Percentiles rank a stretch among this genome's conserved stretches.
phyloP scores from a whole-genome alignment of 2,888 invertebrate species.

The Fissipunctia ypsillon region DNA sequence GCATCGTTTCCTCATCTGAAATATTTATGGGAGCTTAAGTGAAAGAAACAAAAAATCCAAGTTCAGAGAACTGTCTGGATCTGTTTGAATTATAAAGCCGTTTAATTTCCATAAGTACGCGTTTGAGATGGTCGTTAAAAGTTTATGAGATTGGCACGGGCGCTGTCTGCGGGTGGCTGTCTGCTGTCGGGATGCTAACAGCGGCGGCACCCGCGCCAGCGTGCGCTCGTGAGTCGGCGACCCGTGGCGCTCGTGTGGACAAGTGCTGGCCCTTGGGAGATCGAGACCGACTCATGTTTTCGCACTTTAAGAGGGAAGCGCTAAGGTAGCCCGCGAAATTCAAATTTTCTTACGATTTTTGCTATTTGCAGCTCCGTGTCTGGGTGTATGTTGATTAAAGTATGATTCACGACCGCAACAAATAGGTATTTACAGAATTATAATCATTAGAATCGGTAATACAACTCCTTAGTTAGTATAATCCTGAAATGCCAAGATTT shows the following conservation, averaged over 20 bases:
- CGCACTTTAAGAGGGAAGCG: too few species aligned
- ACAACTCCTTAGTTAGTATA: too few species aligned
- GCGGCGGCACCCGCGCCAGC: too few species aligned
- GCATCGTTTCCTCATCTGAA: slow-evolving; percentile 10
- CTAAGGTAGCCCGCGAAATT: too few species aligned
- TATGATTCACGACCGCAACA: too few species aligned
- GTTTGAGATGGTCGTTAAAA: slow-evolving; percentile 46
- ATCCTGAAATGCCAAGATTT: too few species aligned
- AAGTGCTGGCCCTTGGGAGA: neutral
- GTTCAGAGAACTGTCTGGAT: slow-evolving; percentile 24
- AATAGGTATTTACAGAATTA: too few species aligned
- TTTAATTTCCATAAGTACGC: slow-evolving; percentile 49
- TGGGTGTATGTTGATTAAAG: too few species aligned
- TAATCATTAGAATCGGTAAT: too few species aligned
- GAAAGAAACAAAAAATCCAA: slow-evolving; percentile 24
- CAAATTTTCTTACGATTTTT: too few species aligned
- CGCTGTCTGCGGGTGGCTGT: slow-evolving; percentile 19
- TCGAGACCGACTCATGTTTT: slow-evolving; percentile 4
- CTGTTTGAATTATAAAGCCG: slow-evolving; percentile 31
- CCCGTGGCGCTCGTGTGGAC: neutral
- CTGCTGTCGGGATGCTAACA: slow-evolving; percentile 29
- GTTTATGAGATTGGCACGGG: slow-evolving; percentile 39
- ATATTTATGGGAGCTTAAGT: neutral
- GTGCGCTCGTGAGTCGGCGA: neutral
- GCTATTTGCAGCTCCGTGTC: too few species aligned